phyloP scores from a whole-genome alignment of 37 sponge, comb jelly and placozoan genomes.

The Cladorhizidae sp. region DNA sequence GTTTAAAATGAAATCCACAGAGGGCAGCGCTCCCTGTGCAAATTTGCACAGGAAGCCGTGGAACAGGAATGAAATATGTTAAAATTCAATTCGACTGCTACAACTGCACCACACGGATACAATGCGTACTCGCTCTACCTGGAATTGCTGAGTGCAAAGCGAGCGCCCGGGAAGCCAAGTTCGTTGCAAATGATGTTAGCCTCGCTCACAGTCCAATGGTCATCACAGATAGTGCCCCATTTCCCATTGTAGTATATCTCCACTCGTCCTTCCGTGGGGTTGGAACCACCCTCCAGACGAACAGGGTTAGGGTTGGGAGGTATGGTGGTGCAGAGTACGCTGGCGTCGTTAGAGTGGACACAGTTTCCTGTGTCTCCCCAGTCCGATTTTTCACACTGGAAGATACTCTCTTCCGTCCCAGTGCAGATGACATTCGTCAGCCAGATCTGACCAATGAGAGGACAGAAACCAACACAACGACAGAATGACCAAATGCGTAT shows the following conservation, averaged over 20 bases:
- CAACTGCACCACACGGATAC: no score
- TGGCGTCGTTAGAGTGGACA: slow-evolving; percentile 25
- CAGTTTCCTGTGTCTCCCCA: slow-evolving; percentile 42
- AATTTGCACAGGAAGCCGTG: no score
- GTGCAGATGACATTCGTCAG: slow-evolving; percentile 51
- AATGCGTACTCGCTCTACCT: background rate
- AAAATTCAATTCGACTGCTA: no score
- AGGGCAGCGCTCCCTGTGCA: no score
- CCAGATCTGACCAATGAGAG: slow-evolving; percentile 66
- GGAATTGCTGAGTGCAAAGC: background rate
- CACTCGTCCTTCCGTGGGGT: slow-evolving; percentile 44
- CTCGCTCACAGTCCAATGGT: slow-evolving; percentile 48
- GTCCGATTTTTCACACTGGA: slow-evolving; percentile 32
- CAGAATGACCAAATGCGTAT: background rate
- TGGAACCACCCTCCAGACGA: slow-evolving; percentile 36
- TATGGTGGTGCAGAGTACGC: slow-evolving; percentile 46
- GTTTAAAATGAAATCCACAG: no score
- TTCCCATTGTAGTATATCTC: slow-evolving; percentile 66
- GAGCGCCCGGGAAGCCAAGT: slow-evolving; percentile 45
- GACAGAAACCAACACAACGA: background rate
- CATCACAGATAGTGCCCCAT: slow-evolving; percentile 79
- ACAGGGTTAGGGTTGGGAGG: slow-evolving; percentile 55
- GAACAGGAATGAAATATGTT: no score
- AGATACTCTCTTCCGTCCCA: slow-evolving; percentile 57
- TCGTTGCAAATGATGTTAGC: slow-evolving; percentile 45